Evolutionary conservation across 2,113 vertebrate species (phyloP).

Genomic region (Lagopus leucura): DNA sequence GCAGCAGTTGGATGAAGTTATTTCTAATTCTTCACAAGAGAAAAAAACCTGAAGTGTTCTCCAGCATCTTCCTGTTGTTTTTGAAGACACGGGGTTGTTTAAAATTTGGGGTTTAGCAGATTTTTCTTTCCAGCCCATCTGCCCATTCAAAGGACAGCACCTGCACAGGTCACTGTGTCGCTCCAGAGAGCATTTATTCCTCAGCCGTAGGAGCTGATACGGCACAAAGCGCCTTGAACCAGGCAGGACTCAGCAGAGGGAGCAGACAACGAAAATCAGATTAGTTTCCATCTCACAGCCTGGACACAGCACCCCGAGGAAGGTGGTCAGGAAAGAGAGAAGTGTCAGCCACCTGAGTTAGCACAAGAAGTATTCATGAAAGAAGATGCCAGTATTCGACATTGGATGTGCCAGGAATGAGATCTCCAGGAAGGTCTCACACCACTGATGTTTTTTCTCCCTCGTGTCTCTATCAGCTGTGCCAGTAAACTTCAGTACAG

Average conservation of each 20-base stretch:
- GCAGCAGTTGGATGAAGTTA: background rate
- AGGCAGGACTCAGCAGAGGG: background rate
- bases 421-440: background rate
- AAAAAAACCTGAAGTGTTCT: background rate
- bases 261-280: background rate
- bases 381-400: background rate
- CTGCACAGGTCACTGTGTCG: background rate
- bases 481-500: background rate
- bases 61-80: background rate
- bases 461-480: background rate
- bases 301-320: background rate
- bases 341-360: background rate
- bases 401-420: background rate
- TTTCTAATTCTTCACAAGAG: background rate
- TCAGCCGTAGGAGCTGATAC: background rate
- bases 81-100: background rate
- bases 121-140: background rate
- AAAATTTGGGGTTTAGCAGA: background rate
- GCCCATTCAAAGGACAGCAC: background rate
- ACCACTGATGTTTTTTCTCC: background rate
- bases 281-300: background rate
- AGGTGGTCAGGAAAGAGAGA: background rate
- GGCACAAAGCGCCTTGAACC: background rate
- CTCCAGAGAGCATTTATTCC: background rate
- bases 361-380: background rate